phyloP scores from a whole-genome alignment of 2,888 invertebrate species.

The Alsophila aescularia region DNA sequence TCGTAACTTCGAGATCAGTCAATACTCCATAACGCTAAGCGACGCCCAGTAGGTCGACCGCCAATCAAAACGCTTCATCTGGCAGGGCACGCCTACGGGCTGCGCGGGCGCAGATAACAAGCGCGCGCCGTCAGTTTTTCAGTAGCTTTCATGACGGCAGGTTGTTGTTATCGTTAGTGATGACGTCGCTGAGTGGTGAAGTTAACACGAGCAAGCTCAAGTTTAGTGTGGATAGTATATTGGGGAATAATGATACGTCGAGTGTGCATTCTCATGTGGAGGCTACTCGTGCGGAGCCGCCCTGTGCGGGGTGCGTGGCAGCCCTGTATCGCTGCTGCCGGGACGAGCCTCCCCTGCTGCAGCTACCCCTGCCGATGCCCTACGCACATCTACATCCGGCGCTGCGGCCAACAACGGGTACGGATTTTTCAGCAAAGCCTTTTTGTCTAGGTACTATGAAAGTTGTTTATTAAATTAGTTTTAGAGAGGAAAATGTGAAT shows the following conservation, averaged over 20 bases:
- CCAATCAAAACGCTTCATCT: slow-evolving; percentile 63
- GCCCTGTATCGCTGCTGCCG: slow-evolving; percentile 87
- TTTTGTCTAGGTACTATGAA: background rate
- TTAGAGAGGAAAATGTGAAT: background rate
- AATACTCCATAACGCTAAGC: slow-evolving; percentile 66
- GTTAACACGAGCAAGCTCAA: slow-evolving; percentile 80
- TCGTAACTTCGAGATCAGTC: slow-evolving; percentile 70
- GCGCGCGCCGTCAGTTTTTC: slow-evolving; percentile 69
- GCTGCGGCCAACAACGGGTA: slow-evolving; percentile 74
- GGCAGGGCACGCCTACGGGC: slow-evolving; percentile 64
- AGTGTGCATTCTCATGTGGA: slow-evolving; percentile 40
- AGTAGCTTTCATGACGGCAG: slow-evolving; percentile 56
- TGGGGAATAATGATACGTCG: slow-evolving; percentile 79
- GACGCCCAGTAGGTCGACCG: slow-evolving; percentile 58
- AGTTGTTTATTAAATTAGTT: background rate
- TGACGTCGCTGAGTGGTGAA: slow-evolving; percentile 74
- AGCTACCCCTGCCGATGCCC: slow-evolving; percentile 66
- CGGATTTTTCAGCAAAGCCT: slow-evolving; percentile 8
- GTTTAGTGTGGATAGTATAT: slow-evolving; percentile 89
- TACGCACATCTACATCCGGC: slow-evolving; percentile 78
- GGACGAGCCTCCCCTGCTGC: slow-evolving; percentile 71
- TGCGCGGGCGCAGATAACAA: slow-evolving; percentile 66
- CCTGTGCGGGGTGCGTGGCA: slow-evolving; percentile 87
- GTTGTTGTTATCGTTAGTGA: slow-evolving; percentile 54
- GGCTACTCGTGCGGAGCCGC: slow-evolving; percentile 62